Conservation (phyloP, 2,888 invertebrate species). For the Hyles lineata region DNA sequence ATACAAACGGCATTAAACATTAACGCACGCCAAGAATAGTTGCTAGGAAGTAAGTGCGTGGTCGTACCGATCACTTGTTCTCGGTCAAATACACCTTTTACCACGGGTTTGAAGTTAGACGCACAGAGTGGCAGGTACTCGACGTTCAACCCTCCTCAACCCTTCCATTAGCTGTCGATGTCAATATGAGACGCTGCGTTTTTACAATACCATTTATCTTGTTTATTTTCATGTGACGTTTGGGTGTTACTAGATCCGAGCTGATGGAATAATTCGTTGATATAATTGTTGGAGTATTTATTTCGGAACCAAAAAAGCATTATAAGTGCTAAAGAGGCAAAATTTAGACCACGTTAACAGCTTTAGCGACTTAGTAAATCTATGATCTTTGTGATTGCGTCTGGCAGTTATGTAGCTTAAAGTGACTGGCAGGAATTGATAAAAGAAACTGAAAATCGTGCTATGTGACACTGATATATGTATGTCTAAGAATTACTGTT, state of each 20-base stretch:
- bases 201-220: conserved; percentile 16
- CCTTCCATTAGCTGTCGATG: conserved; percentile 24
- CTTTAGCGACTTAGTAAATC: too few relatives aligned
- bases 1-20: background rate
- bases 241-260: background rate
- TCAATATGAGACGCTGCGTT: conserved; percentile 22
- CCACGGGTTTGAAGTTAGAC: conserved; percentile 1
- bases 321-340: too few relatives aligned
- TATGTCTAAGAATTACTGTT: too few relatives aligned
- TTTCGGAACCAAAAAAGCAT: too few relatives aligned
- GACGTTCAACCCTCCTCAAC: conserved; percentile 21
- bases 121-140: conserved; percentile 18
- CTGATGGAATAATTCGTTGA: background rate
- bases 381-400: too few relatives aligned
- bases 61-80: background rate
- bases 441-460: too few relatives aligned
- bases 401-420: too few relatives aligned
- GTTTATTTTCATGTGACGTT: background rate
- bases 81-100: conserved; percentile 5
- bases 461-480: too few relatives aligned
- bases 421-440: too few relatives aligned
- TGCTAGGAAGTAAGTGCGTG: background rate
- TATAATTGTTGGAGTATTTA: too few relatives aligned
- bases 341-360: too few relatives aligned
- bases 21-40: background rate